Base-by-base conservation (phyloP, 2,113 vertebrate genomes). In the Glaucidium brasilianum region DNA sequence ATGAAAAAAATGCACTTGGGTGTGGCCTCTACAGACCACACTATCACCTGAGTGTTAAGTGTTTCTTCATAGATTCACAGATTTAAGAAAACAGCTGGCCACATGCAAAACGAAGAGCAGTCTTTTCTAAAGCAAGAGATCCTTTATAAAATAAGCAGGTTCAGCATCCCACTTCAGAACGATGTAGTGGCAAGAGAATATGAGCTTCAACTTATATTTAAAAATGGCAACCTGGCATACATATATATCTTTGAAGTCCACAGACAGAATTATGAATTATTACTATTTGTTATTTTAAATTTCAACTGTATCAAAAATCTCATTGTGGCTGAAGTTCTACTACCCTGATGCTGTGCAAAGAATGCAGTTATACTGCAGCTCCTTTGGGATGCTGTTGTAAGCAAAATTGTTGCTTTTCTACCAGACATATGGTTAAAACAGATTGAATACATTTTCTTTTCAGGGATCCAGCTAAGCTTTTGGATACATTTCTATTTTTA, bases 91-190 rank as follows among this genome's bases (percentile, higher is more conserved):
- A 88, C 1, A 1, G 67, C 32, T 69, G 74, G 41, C 39, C 60
- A 59, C 0, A 0, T 66, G 82, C 80, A 94, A 91, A 94, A 79
- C 53, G 85, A 88, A 78, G 69, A 94, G 32, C 14, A 47, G 50
- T 35, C 69, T 84, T 86, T 85, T 96, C 66, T 90, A 90, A 94
- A 96, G 92, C 91, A 69, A 87, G 95, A 91, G 84, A 95, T 18
- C 13, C 29, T 89, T 72, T 52, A 47, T 17, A 88, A 29, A 88
- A 29, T 25, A 52, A 87, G 37, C 8, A 79, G 60, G 80, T 45
- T 91, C 53, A 47, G 49, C 22, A 66, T 66, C 58, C 47, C 18
- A 26, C 58, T 90, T 86, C 47, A 87, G 43, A 75, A 62, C 8
- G 35, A 81, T 37, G 45, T 41, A 85, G 41, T 5, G 6, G 62